phyloP scores from a whole-genome alignment of 2,797 vertebrate genomes.

The Paratrypauchen microcephalus region DNA sequence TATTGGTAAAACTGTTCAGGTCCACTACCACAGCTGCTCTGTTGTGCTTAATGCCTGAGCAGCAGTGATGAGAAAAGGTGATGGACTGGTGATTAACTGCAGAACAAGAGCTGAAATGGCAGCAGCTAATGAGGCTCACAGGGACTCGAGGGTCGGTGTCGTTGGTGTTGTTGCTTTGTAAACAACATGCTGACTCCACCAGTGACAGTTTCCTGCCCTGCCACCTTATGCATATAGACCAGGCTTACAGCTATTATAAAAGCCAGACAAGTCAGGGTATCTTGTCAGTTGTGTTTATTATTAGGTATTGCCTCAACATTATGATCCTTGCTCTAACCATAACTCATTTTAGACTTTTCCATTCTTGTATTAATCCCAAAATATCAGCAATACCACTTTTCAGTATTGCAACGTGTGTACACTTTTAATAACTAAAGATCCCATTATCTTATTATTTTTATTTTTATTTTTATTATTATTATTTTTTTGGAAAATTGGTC shows the following conservation, averaged over 20 bases:
- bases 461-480: too few relatives aligned
- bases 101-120: conserved; percentile 75
- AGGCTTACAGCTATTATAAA: neutral
- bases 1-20: conserved; percentile 7
- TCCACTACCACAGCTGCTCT: conserved; percentile 26
- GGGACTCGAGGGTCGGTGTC: conserved; percentile 72
- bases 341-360: too few relatives aligned
- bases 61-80: conserved; percentile 60
- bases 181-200: conserved; percentile 74
- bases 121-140: conserved; percentile 81
- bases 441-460: too few relatives aligned
- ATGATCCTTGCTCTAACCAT: too few relatives aligned
- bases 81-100: conserved; percentile 78
- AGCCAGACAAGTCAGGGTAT: neutral
- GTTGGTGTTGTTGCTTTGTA: conserved; percentile 64
- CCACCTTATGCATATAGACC: conserved; percentile 26
- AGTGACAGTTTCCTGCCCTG: conserved; percentile 32
- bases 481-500: too few relatives aligned
- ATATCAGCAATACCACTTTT: too few relatives aligned
- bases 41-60: conserved; percentile 58
- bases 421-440: too few relatives aligned
- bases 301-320: too few relatives aligned
- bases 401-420: too few relatives aligned
- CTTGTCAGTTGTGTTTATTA: too few relatives aligned
- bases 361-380: too few relatives aligned